Evolutionary conservation across 2,113 vertebrate species (phyloP).

Genomic region (Corythornis vintsioides): DNA sequence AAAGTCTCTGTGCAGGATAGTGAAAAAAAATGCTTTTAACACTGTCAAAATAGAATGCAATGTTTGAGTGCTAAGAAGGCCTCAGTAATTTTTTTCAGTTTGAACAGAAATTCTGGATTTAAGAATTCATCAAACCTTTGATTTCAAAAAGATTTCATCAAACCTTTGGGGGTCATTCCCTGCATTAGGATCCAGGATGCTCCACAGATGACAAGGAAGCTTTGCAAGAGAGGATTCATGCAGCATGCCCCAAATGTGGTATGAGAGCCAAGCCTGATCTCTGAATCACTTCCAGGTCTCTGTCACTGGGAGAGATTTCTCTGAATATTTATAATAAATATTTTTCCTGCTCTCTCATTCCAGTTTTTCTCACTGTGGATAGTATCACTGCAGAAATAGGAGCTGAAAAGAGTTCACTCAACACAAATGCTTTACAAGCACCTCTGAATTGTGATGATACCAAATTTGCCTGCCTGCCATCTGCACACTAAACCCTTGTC

Average conservation of each 20-base stretch:
- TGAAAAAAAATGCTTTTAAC: background rate
- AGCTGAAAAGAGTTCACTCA: background rate
- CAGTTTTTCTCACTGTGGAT: background rate
- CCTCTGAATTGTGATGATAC: conserved; percentile 36
- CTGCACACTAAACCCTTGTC: conserved; percentile 17
- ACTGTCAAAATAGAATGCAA: background rate
- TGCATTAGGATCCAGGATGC: background rate
- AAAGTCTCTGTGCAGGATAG: background rate
- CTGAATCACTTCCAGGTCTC: background rate
- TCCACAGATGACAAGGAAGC: background rate
- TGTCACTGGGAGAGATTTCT: background rate
- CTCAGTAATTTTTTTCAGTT: background rate
- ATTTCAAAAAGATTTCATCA: background rate
- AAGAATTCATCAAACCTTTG: background rate
- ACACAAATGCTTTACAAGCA: conserved; percentile 1
- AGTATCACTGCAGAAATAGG: background rate
- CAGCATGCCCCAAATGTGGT: background rate
- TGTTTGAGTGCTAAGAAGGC: background rate
- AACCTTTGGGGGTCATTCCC: background rate
- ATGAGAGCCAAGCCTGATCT: background rate
- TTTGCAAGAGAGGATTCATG: background rate
- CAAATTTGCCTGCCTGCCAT: conserved; percentile 57
- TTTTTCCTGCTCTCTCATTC: background rate
- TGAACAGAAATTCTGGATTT: background rate
- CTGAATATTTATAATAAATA: background rate